Evolutionary conservation across 1,140 invertebrate genomes (phyloP).

Genomic region (Papilio helenus): DNA sequence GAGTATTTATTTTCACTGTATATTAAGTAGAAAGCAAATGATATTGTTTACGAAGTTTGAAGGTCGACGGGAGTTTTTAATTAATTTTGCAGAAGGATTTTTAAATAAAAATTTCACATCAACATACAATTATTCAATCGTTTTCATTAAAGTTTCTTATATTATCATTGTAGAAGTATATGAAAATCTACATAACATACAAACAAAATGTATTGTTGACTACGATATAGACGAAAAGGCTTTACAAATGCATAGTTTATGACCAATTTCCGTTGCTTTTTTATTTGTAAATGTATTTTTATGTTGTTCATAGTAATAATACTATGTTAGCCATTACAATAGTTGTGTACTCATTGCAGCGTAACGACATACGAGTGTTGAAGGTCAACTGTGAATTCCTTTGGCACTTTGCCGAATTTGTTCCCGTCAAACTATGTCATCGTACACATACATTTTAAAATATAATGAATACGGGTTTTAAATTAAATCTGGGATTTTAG

Average conservation of each 20-base stretch:
- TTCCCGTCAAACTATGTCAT: not conserved
- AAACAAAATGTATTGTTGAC: too few relatives aligned
- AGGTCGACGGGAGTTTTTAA: not conserved
- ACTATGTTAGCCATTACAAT: too few relatives aligned
- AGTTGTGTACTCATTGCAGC: not conserved
- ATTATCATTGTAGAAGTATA: too few relatives aligned
- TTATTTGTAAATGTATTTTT: not conserved
- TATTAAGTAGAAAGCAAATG: not conserved
- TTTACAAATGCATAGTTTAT: too few relatives aligned
- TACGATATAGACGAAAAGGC: too few relatives aligned
- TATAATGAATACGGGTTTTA: not conserved
- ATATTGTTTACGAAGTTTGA: not conserved
- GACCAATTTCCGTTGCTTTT: not conserved
- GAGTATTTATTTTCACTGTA: not conserved
- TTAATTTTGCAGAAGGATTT: not conserved
- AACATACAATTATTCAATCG: not conserved
- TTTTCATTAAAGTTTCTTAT: too few relatives aligned
- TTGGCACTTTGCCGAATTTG: not conserved
- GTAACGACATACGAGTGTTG: not conserved
- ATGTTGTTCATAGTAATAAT: not conserved
- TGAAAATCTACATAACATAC: too few relatives aligned
- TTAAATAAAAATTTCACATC: not conserved
- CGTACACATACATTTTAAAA: not conserved
- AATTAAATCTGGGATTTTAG: too few relatives aligned
- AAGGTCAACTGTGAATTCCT: not conserved